These are phyloP conservation scores for Nephila pilipes DNA, from an alignment of 1,140 invertebrate species.

Conservation along the genomic window DNA sequence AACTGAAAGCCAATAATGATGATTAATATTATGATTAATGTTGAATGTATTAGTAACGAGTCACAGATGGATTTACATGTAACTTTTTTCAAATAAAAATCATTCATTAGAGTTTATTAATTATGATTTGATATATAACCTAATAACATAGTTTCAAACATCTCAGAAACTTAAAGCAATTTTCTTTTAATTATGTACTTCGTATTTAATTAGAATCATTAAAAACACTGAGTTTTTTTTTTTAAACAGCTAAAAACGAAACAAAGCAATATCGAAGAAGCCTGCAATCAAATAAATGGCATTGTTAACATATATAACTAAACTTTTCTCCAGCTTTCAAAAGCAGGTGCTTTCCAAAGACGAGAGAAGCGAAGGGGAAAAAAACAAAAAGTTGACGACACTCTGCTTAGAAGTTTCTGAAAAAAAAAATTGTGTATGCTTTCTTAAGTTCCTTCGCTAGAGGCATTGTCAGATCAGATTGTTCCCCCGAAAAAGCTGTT, in stretches of 20 bases:
- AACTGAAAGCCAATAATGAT: too few relatives aligned
- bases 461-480: slow-evolving; percentile 22
- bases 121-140: too few relatives aligned
- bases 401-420: background rate
- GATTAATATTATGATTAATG: too few relatives aligned
- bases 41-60: too few relatives aligned
- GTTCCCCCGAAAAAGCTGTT: background rate
- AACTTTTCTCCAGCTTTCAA: background rate
- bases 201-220: background rate
- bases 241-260: background rate
- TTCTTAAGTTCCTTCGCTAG: background rate
- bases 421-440: background rate
- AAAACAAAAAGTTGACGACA: background rate
- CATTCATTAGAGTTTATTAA: too few relatives aligned
- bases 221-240: background rate
- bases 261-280: background rate
- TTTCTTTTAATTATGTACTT: background rate
- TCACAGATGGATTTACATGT: too few relatives aligned
- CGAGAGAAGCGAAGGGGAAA: background rate
- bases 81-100: too few relatives aligned
- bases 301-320: background rate
- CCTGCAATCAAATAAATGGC: background rate
- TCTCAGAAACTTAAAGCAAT: background rate
- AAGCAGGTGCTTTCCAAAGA: background rate
- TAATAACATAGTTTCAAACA: background rate